These are phyloP conservation scores for Hassar affinis DNA, from an alignment of 2,113 vertebrate genomes.

Conservation along the genomic window DNA sequence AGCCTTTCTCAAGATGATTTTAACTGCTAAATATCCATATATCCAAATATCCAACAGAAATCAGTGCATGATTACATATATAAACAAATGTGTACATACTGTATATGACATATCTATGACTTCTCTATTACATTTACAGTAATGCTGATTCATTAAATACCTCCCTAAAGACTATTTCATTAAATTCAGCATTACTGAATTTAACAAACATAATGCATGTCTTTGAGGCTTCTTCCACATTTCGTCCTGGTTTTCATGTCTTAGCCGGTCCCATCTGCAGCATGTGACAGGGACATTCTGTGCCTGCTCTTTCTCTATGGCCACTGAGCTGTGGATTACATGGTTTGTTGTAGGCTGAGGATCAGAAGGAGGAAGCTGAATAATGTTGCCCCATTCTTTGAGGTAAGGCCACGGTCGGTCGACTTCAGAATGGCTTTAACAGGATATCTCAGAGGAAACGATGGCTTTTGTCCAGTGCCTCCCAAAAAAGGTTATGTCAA, in stretches of 20 bases:
- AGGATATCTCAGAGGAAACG: conserved; percentile 79
- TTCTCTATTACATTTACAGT: neutral
- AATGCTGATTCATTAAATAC: neutral
- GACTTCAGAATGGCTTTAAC: conserved; percentile 76
- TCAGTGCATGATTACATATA: neutral
- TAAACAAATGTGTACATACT: neutral
- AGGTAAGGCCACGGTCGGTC: conserved; percentile 73
- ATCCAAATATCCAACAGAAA: neutral
- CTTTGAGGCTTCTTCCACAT: conserved; percentile 17
- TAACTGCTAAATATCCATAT: neutral
- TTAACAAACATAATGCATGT: conserved; percentile 19
- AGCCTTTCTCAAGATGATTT: conserved; percentile 57
- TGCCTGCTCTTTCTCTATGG: conserved; percentile 72
- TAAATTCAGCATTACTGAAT: conserved; percentile 4
- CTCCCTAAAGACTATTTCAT: neutral
- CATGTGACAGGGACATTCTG: conserved; percentile 67
- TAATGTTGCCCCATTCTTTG: conserved; percentile 76
- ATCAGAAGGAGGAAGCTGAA: conserved; percentile 80
- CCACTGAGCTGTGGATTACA: conserved; percentile 78
- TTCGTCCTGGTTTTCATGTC: conserved; percentile 31
- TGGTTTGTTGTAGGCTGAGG: conserved; percentile 77
- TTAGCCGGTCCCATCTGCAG: conserved; percentile 48
- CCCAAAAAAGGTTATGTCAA: conserved; percentile 66
- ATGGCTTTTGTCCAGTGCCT: conserved; percentile 75
- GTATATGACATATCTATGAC: neutral